These are phyloP conservation scores for Bombus ignitus DNA, from an alignment of 1,140 invertebrate genomes.

Conservation along the genomic window DNA sequence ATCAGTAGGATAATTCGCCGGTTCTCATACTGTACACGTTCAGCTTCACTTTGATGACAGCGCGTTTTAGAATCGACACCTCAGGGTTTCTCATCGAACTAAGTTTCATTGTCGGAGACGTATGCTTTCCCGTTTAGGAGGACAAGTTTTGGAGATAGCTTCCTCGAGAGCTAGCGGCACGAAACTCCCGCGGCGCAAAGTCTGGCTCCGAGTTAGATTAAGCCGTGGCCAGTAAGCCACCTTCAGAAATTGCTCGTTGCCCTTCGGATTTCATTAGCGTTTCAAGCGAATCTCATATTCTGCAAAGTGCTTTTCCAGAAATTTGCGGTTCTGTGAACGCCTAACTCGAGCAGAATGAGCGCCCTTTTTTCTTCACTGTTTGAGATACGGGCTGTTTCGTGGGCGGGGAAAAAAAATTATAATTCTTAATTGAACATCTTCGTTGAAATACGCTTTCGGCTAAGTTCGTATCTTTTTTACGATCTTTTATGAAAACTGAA, in stretches of 20 bases:
- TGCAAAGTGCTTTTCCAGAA: constrained; percentile 74
- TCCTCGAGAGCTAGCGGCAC: constrained; percentile 70
- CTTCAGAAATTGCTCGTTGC: constrained; percentile 80
- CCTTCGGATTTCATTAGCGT: constrained; percentile 81
- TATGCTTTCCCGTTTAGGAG: constrained; percentile 76
- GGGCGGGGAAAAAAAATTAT: background rate
- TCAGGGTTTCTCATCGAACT: constrained; percentile 76
- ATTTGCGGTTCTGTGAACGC: constrained; percentile 61
- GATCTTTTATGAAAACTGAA: background rate
- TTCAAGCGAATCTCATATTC: constrained; percentile 76
- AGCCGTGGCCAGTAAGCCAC: constrained; percentile 79
- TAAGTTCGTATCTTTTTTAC: background rate
- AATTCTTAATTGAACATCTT: constrained; percentile 9
- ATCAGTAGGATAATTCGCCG: background rate
- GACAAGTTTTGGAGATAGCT: constrained; percentile 77
- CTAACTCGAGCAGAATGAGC: constrained; percentile 62
- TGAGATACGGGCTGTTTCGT: background rate
- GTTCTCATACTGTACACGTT: constrained; percentile 36
- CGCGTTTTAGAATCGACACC: constrained; percentile 68
- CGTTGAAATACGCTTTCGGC: background rate
- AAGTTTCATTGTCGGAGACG: constrained; percentile 79
- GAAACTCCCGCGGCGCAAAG: constrained; percentile 78
- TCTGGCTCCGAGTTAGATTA: constrained; percentile 79
- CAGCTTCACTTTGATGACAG: constrained; percentile 44
- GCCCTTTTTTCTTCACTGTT: constrained; percentile 1